These are phyloP conservation scores for Acropternis orthonyx DNA, from an alignment of 2,797 vertebrate genomes.

Conservation along the genomic window DNA sequence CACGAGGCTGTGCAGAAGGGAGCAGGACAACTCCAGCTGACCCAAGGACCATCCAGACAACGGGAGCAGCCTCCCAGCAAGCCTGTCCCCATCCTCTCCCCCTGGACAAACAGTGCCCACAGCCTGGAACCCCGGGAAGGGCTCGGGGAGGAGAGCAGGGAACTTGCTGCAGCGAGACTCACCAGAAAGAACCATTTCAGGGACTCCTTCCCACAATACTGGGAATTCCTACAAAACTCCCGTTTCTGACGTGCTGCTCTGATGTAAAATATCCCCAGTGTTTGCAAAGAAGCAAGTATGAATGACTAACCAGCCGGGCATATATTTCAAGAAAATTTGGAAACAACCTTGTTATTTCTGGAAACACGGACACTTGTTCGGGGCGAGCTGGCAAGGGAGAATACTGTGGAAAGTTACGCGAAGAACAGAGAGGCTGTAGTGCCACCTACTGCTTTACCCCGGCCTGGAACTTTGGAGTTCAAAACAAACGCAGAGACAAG, in stretches of 20 bases:
- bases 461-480: background rate
- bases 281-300: slow-evolving; percentile 74
- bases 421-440: slow-evolving; percentile 71
- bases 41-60: background rate
- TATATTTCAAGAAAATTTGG: slow-evolving; percentile 76
- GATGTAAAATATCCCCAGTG: slow-evolving; percentile 48
- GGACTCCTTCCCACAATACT: slow-evolving; percentile 28
- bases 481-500: accelerated
- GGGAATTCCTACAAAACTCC: slow-evolving; percentile 68
- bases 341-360: slow-evolving; percentile 75
- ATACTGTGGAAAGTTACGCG: slow-evolving; percentile 12
- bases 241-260: slow-evolving; percentile 59
- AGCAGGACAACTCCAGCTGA: background rate
- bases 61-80: background rate
- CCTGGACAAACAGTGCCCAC: slow-evolving; percentile 12
- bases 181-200: slow-evolving; percentile 36
- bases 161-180: background rate
- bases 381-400: slow-evolving; percentile 42
- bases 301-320: slow-evolving; percentile 74
- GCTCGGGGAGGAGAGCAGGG: slow-evolving; percentile 3
- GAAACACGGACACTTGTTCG: slow-evolving; percentile 59
- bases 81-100: background rate
- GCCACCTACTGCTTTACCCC: slow-evolving; percentile 74
- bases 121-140: background rate
- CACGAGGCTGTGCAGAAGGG: background rate